Percentiles rank a stretch among this genome's conserved stretches.
Conservation (phyloP, 35 echinoderm and acorn worm species). For the Ptychodera flava region DNA sequence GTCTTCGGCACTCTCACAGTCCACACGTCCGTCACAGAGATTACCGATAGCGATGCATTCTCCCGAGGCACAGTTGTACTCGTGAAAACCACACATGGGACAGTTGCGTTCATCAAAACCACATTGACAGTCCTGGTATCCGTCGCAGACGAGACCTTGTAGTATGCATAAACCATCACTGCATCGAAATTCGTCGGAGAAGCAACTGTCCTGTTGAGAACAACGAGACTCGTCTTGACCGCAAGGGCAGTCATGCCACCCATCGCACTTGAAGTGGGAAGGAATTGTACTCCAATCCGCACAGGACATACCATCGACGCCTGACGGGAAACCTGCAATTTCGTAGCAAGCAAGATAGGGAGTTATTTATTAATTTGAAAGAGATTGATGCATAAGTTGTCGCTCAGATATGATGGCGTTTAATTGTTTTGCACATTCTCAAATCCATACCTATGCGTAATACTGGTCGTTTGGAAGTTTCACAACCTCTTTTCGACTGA, state of each 20-base stretch:
- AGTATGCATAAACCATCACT: neutral
- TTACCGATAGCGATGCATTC: neutral
- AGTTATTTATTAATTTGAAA: too few relatives aligned
- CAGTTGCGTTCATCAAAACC: neutral
- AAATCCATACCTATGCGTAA: too few relatives aligned
- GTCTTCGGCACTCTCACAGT: neutral
- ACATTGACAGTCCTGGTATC: neutral
- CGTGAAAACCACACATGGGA: neutral
- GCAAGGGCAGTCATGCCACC: neutral
- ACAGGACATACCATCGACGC: neutral
- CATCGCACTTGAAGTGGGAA: neutral
- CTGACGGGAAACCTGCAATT: neutral
- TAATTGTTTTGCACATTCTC: too few relatives aligned
- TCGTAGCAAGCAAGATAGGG: neutral
- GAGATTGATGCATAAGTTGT: too few relatives aligned
- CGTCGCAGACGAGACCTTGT: neutral
- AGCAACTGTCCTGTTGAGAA: neutral
- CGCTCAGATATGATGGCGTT: too few relatives aligned
- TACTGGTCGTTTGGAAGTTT: too few relatives aligned
- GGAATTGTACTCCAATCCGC: neutral
- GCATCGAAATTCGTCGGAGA: neutral
- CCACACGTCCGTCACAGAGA: neutral
- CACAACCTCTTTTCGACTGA: too few relatives aligned
- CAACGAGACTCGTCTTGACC: neutral
- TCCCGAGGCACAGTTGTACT: neutral